Evolutionary conservation across 2,888 invertebrate species (phyloP), one percentile per base, ranked within the genome.

Genomic region (Scrobipalpa atriplicella): DNA sequence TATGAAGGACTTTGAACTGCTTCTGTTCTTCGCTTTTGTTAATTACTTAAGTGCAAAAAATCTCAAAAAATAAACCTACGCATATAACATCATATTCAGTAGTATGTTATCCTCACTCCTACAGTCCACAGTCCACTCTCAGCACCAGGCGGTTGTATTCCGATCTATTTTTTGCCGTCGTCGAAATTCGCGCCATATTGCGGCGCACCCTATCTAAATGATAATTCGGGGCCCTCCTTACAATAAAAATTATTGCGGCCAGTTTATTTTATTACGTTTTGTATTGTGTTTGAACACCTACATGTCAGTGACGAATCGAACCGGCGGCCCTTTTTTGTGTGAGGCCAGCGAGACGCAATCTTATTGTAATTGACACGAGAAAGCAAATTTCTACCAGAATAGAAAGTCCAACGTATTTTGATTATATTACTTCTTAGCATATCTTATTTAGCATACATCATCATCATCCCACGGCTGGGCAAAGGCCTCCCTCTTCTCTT

Each of bases 231-330:
- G 83, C 82, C 85, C 89, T 85, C 80, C 86, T 89, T 89, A 90
- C 90, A 90, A 92, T 92, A 90, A 90, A 92, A 92, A 92, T 90
- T 91, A 92, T 92, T 90, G 90, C 83, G 88, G 83, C 82, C 87
- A 85, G 90, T 92, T 92, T 91, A 91, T 90, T 91, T 92, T 91
- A 92, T 92, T 92, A 89, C 90, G 85, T 78, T 88, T 88, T 83
- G 86, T 89, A 90, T 91, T 91, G 90, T 88, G 83, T 84, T 86
- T 86, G 83, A 87, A 85, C 86, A 84, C 81, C 82, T 78, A 78
- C 78, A 72, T 70, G 68, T 60, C n/a, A 43, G 41, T 21, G 43
- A 62, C 62, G 43, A 18, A 41, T n/a, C 43, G 41, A 62, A 36
- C 29, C 13, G 38, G 39, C 13, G 38, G 39, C 58, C 16, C 52